Evolutionary conservation across 2,888 invertebrate species (phyloP).

Genomic region (Ditula angustiorana): DNA sequence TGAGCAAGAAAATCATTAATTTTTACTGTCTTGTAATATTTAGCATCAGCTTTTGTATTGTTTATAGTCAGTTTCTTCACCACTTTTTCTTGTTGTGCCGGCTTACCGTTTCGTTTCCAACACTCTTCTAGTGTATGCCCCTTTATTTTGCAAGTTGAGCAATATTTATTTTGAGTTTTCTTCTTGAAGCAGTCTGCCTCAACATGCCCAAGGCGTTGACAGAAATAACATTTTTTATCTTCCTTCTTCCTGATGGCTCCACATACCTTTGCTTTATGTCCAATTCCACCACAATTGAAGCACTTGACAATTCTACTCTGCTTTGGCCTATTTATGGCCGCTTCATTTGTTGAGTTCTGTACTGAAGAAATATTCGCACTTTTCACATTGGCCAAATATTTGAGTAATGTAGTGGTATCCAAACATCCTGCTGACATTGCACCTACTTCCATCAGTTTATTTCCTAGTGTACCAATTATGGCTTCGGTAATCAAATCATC

Average conservation of each 20-base stretch:
- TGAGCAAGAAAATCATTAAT: conserved; percentile 19
- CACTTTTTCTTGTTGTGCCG: not conserved
- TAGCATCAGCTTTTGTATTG: conserved; percentile 17
- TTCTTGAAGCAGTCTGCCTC: conserved; percentile 32
- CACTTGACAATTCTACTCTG: too few relatives aligned
- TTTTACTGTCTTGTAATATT: conserved; percentile 37
- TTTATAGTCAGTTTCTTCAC: conserved; percentile 21
- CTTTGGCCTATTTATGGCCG: too few relatives aligned
- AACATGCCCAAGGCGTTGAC: conserved; percentile 21
- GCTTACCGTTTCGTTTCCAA: not conserved
- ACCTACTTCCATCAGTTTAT: too few relatives aligned
- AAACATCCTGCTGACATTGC: too few relatives aligned
- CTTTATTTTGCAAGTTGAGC: conserved; percentile 18
- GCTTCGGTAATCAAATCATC: conserved; percentile 33
- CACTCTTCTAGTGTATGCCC: conserved; percentile 35
- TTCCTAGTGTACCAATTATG: too few relatives aligned
- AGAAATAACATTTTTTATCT: not conserved
- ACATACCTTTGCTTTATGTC: conserved; percentile 27
- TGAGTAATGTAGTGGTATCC: conserved; percentile 7
- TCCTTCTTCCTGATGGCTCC: not conserved
- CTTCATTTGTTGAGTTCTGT: too few relatives aligned
- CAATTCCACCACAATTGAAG: conserved; percentile 33
- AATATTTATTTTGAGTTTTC: conserved; percentile 3
- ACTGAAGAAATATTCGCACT: too few relatives aligned
- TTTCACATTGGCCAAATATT: conserved; percentile 32